Base-by-base conservation (phyloP, 2,797 vertebrate genomes). In the Acrossocheilus fasciatus region DNA sequence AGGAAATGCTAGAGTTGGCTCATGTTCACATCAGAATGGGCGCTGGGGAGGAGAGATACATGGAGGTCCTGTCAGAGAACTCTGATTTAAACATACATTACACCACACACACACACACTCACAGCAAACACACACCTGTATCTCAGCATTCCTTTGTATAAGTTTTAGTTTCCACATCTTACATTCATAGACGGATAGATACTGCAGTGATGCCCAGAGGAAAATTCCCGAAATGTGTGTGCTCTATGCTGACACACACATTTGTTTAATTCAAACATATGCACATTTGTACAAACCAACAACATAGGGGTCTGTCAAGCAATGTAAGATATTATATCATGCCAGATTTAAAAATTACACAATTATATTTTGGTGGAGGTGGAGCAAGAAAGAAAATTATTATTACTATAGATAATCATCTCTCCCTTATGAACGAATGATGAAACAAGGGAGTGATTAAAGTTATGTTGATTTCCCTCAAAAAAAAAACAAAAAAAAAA, bases 1-100 rank as follows among this genome's bases (percentile, higher is more conserved):
- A 91, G 88, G 87, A 94, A 92, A 86, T 90, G 88, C 91, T 93
- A 91, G 87, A 87, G 89, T 90, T 92, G 92, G 90, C 82, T 91
- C 90, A 91, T 93, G 91, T 88, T 93, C 92, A 91, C 92, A 92
- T 93, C 90, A 91, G 41, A 92, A 92, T 47, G 41, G 62, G 79
- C 87, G 83, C 62, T 34, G 87, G 86, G 86, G 91, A 68, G 90
- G 88, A 91, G 87, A 86, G 85, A 90, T 88, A 90, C 89, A 59
- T 66, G 88, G 89, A 81, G 89, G 89, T 93, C 91, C 87, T 89
- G 90, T 92, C 90, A 83, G 73, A 81, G 83, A 80, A 54, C 87
- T 91, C 92, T 91, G 88, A 85, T 81, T 90, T 73, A 8, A 90
- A 79, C 74, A 14, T 66, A 85, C 66, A 83, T 83, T 68, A 88